Base-by-base conservation (phyloP, 2,888 invertebrate genomes). In the Euplagia quadripunctaria region DNA sequence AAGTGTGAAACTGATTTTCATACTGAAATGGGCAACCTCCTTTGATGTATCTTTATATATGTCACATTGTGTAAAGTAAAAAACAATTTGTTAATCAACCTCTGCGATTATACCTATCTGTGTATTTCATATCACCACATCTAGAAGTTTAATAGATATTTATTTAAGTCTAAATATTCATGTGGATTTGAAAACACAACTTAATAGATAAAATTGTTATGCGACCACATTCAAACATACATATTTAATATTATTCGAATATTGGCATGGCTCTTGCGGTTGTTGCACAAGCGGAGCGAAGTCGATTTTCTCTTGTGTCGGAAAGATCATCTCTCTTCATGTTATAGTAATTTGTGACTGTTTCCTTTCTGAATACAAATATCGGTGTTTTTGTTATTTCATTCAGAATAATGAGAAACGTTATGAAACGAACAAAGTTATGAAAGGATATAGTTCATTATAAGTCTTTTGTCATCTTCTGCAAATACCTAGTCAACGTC, bases 261-360 rank as follows among this genome's bases (percentile, higher is more conserved):
- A 49, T 66, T 20, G 46, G 14, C 8, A 12, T 65, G 20, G 20
- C n/a, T 31, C 31, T 31, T 16, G 49, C 31, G 9, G 49, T 66
- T 49, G 49, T 31, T 31, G 49, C 51, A 31, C 16, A 31, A 51
- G 8, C 49, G 49, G 31, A 66, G 49, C 31, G 9, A 51, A 66
- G 16, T 66, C 49, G 31, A 31, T 51, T 51, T 66, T 16, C 20
- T 16, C 65, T 16, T 65, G 31, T 8, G 31, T 66, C n/a, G 49
- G 49, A 66, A 66, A 66, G 49, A 66, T 66, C 49, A 66, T 31
- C 49, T 20, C 66, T 31, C 49, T 20, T 7, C n/a, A 31, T 66
- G 31, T 49, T 51, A 66, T 31, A 66, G 66, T 51, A 51, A 51
- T 49, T 41, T 66, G 49, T 49, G 66, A 66, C 20, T 4, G 9